Base-by-base conservation (phyloP, 2,888 invertebrate genomes). In the Archips crataeganus region DNA sequence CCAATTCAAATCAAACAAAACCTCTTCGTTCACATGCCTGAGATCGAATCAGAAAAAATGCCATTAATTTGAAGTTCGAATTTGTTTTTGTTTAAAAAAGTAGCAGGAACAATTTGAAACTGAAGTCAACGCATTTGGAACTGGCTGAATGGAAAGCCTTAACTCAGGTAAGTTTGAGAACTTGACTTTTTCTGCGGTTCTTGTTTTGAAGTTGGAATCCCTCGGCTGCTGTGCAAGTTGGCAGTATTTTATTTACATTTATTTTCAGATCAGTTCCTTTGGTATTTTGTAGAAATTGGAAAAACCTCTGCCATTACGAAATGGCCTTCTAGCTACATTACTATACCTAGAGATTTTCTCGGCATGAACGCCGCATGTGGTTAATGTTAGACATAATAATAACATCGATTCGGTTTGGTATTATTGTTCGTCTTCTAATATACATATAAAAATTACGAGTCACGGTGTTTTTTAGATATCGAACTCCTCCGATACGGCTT, bases 41-140 rank as follows among this genome's bases (percentile, higher is more conserved):
- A 70, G 77, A 69, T 60, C 51, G 57, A 36, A 6, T 3, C 4
- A 8, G 36, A 78, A 59, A 67, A 73, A 73, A 77, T 77, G 61
- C 77, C 76, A 76, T 78, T 79, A 77, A 76, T 75, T 79, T 77
- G 77, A 81, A 82, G 78, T 82, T 80, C 77, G 80, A 77, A 75
- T 68, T 74, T 11, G 57, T 72, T 36, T 67, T 63, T 74, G 79
- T 79, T 72, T 79, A 47, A 73, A 65, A 79, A 34, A 76, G 60
- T 15, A 11, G 74, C 11, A 11, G 70, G 75, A 77, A 32, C 74
- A 71, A 78, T 77, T 76, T 69, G 71, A 76, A 76, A 74, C 70
- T 69, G 68, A 76, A 79, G 75, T 78, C 75, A 74, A 77, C 78
- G 64, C 64, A 82, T 79, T 79, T 75, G 73, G 72, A 76, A 77